Conservation (phyloP, 1,140 invertebrate genomes). For the Cardiocondyla obscurior region DNA sequence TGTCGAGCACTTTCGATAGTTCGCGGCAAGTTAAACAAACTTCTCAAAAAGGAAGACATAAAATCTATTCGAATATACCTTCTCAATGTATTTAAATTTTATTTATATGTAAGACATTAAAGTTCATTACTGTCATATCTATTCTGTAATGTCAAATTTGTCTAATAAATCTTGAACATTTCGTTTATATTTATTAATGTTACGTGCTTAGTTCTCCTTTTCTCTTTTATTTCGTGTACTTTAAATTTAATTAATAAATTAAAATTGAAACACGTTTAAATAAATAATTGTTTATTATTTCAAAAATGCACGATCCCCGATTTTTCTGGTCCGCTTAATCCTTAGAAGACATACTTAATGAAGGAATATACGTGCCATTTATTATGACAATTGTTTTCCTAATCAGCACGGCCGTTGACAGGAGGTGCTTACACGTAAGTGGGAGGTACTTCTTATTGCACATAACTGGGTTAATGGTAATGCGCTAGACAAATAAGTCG, state of each 20-base stretch:
- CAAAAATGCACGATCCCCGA: background rate
- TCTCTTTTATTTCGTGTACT: background rate
- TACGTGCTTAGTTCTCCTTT: background rate
- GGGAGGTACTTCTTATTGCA: constrained; percentile 38
- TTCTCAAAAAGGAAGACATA: background rate
- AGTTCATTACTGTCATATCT: background rate
- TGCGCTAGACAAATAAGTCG: constrained; percentile 53
- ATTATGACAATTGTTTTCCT: constrained; percentile 5
- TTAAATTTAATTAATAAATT: background rate
- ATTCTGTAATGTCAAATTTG: background rate
- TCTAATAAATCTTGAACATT: background rate
- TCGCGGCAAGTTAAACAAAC: constrained; percentile 12
- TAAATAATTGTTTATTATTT: background rate
- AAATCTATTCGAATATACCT: background rate
- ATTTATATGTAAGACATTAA: background rate
- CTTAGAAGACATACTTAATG: background rate
- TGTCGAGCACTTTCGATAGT: background rate
- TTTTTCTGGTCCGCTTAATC: background rate
- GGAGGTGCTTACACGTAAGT: constrained; percentile 25
- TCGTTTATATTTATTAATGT: background rate
- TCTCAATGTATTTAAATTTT: background rate
- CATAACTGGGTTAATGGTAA: constrained; percentile 49
- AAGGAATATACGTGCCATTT: background rate
- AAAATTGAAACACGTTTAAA: background rate
- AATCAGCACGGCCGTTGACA: constrained; percentile 4